Conservation (phyloP, 2,888 invertebrate species). For the Noctua janthe region DNA sequence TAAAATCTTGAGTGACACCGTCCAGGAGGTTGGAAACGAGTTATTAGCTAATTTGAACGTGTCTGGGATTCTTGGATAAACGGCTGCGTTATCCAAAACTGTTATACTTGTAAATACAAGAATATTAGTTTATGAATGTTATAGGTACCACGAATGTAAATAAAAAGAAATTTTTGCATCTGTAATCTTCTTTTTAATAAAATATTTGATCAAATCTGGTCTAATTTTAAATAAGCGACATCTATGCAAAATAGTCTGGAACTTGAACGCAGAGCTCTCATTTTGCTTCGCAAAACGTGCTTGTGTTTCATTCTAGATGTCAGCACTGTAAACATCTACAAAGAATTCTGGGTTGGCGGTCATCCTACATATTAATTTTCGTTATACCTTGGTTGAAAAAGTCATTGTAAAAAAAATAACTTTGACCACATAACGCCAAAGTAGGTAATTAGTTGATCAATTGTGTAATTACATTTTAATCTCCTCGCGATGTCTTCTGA, state of each 20-base stretch:
- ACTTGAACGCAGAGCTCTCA: neutral
- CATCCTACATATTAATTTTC: too few relatives aligned
- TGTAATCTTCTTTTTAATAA: neutral
- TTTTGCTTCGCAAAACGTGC: conserved; percentile 3
- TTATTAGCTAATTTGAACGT: conserved; percentile 75
- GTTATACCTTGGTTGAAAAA: too few relatives aligned
- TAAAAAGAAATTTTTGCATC: neutral
- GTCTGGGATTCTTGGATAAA: conserved; percentile 63
- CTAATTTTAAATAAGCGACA: conserved; percentile 16
- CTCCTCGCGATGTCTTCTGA: neutral
- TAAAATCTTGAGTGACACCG: conserved; percentile 69
- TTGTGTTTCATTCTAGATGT: conserved; percentile 22
- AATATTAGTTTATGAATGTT: neutral
- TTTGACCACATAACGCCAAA: too few relatives aligned
- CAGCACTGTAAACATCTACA: neutral
- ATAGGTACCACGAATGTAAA: neutral
- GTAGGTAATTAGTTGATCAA: neutral
- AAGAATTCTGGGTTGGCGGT: neutral
- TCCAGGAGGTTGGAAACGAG: conserved; percentile 73
- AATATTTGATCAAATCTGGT: neutral
- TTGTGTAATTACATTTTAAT: neutral
- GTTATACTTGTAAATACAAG: neutral
- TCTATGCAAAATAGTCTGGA: conserved; percentile 17
- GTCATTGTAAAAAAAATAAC: too few relatives aligned
- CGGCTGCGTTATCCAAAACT: neutral